Base-by-base conservation (phyloP, 2,888 invertebrate genomes). In the Leptura quadrifasciata region DNA sequence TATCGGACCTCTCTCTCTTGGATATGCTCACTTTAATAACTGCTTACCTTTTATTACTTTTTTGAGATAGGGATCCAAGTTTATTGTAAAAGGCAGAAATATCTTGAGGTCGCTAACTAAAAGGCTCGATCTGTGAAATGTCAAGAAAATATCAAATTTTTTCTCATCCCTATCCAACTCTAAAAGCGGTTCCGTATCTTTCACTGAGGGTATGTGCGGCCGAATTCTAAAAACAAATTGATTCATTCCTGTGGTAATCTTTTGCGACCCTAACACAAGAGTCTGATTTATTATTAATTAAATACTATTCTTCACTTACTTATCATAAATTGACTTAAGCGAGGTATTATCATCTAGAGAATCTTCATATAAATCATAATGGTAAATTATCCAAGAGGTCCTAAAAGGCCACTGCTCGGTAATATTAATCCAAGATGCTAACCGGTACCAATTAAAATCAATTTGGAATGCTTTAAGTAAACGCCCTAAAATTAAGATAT, bases 371-470 rank as follows among this genome's bases (percentile, higher is more conserved):
- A 95, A 93, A 88, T 98, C 98, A 87, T 96, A 97, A 88, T 97
- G 95, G 85, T 98, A 93, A 80, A 99, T 97, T 85, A 99, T 95
- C 98, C 98, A 98, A 15, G 98, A 98, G 27, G 98, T 96, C 72
- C 98, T 92, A 90, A 98, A 96, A 0, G 99, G 99, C 99, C 99
- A 99, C 88, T 99, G 99, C 88, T 99, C 99, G 0, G 98, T 98
- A 74, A 99, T 94, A 90, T 99, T 98, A 82, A 99, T 96, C 99
- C 99, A 99, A 75, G 97, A 96, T 78, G 98, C 98, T 84, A 99
- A 92, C 84, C 86, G 81, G 90, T 98, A 97, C 99, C 99, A 99
- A 90, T 97, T 98, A 91, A 99, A 99, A 88, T 99, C 99, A 83
- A 99, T 96, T 91, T 98, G 97, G 92, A 99, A 98, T 87, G 99